Conservation (phyloP, 2,113 vertebrate species). For the Corvus cornix region DNA sequence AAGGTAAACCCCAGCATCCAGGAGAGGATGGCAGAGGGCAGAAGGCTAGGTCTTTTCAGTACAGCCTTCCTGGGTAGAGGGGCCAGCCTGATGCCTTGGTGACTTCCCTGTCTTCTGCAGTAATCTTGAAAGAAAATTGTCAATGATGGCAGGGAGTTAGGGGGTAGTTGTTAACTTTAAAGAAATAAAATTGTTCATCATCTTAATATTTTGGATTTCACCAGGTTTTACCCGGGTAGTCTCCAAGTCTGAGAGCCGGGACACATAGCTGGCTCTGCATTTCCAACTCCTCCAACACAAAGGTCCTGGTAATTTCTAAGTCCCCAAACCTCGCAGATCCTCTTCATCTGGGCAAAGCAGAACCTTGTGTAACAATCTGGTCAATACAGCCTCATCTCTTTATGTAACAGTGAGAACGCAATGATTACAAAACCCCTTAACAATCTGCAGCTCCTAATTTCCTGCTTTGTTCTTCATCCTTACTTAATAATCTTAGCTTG, state of each 20-base stretch:
- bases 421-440: not conserved
- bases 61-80: not conserved
- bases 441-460: not conserved
- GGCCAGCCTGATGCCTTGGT: not conserved
- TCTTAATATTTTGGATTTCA: not conserved
- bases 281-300: not conserved
- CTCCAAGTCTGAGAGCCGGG: not conserved
- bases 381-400: not conserved
- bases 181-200: not conserved
- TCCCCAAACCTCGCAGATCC: not conserved
- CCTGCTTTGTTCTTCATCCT: not conserved
- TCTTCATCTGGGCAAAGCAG: not conserved
- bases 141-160: not conserved
- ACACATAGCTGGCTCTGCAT: not conserved
- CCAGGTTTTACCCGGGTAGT: not conserved
- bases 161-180: not conserved
- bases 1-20: not conserved
- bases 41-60: not conserved
- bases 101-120: not conserved
- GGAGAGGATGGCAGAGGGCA: not conserved
- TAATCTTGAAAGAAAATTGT: not conserved
- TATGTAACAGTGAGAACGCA: not conserved
- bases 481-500: not conserved
- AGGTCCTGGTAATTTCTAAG: not conserved
- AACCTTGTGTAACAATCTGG: not conserved